Evolutionary conservation across 92 coral and sea anemone species (phyloP).

Genomic region (Palythoa grandiflora): DNA sequence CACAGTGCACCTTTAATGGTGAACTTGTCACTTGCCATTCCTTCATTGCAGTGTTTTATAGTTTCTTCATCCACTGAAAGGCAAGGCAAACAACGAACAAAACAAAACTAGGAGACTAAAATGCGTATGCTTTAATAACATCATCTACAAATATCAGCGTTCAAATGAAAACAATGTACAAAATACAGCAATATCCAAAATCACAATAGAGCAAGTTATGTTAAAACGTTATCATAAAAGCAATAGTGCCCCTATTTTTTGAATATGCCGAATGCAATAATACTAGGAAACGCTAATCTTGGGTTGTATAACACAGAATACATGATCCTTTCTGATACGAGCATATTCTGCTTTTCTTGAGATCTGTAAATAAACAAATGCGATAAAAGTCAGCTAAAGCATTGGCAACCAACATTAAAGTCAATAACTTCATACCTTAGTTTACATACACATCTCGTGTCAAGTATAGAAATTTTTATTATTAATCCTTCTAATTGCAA

Average conservation of each 20-base stretch:
- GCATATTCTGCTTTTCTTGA: conserved; percentile 32
- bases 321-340: conserved; percentile 2
- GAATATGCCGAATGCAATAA: neutral
- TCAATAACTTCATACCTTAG: neutral
- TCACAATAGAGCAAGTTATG: conserved; percentile 16
- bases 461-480: too few relatives aligned
- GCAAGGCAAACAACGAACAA: conserved; percentile 29
- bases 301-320: neutral
- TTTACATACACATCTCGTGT: neutral
- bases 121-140: conserved; percentile 47
- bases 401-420: neutral
- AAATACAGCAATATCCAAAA: conserved; percentile 36
- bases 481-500: too few relatives aligned
- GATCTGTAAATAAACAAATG: conserved; percentile 40
- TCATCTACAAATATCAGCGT: conserved; percentile 28
- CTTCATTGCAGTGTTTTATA: neutral
- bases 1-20: conserved; percentile 42
- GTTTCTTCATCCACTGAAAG: conserved; percentile 43
- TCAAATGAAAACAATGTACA: conserved; percentile 38
- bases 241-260: neutral
- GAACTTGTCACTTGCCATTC: conserved; percentile 21
- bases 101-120: conserved; percentile 34
- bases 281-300: conserved; percentile 3
- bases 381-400: conserved; percentile 15
- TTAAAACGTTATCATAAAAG: conserved; percentile 18